Base-by-base conservation (phyloP, 2,797 vertebrate genomes). In the Eurystomus glaucurus region DNA sequence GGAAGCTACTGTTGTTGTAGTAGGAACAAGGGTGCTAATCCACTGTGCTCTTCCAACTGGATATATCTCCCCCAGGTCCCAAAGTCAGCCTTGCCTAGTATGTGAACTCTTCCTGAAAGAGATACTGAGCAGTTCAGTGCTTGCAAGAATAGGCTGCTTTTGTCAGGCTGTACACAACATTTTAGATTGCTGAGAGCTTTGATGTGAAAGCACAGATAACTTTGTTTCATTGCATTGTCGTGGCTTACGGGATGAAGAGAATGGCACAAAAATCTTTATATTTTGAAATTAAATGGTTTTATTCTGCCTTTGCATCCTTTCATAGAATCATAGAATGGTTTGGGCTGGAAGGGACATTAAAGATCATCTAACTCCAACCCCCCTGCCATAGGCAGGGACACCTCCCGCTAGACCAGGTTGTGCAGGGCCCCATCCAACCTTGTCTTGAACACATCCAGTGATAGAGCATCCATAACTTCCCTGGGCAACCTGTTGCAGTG, bases 161-260 rank as follows among this genome's bases (percentile, higher is more conserved):
- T 69, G 33, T 74, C 8, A 46, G 50, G 41, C 46, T 41, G 28
- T 33, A 77, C 74, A 68, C 10, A 57, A 43, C 29, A 12, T 39
- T 76, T 85, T 43, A 41, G 46, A 51, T 29, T 33, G 15, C 51
- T 35, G 28, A 78, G 89, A 60, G 18, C 25, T 76, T 65, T 81
- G 46, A 10, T n/a, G 21, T 52, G 71, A 78, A 87, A 90, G 29
- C 43, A 18, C 48, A 55, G 39, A 25, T 58, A 66, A 39, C 33
- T 35, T 6, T 22, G 29, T 68, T 72, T 50, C 35, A 68, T 62
- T 64, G 39, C 20, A 23, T 11, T 50, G 21, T 57, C 0, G 0
- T 57, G 25, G 37, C 39, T 62, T 54, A 25, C 39, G 81, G 39
- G 52, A 14, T 33, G 21, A 94, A 48, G 33, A 57, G n/a, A 51